phyloP scores from a whole-genome alignment of 2,888 invertebrate species.

The Eupithecia subfuscata region DNA sequence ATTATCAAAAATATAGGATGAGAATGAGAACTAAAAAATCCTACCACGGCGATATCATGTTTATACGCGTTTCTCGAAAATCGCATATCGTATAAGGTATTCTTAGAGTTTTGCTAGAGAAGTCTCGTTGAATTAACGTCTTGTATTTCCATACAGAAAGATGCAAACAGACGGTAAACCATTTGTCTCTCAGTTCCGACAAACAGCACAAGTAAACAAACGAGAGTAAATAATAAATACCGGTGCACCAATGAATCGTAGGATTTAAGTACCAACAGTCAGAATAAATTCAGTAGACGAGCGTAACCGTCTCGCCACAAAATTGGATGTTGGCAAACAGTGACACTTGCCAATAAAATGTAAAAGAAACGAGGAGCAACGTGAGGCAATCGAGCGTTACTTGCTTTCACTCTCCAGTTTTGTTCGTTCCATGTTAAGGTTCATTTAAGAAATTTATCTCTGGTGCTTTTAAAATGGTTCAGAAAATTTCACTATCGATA shows the following conservation, averaged over 20 bases:
- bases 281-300: constrained; percentile 50
- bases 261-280: constrained; percentile 32
- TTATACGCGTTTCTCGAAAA: not conserved
- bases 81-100: not conserved
- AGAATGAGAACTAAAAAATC: not conserved
- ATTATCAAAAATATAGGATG: not conserved
- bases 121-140: not conserved
- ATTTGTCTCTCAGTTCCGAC: not conserved
- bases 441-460: constrained; percentile 49
- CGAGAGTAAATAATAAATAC: not conserved
- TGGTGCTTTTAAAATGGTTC: constrained; percentile 35
- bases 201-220: constrained; percentile 7
- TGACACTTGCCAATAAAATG: constrained; percentile 61
- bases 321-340: constrained; percentile 63
- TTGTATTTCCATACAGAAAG: not conserved
- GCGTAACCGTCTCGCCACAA: constrained; percentile 53
- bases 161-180: not conserved
- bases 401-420: constrained; percentile 73
- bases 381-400: constrained; percentile 69
- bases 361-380: constrained; percentile 61
- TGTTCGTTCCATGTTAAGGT: constrained; percentile 55
- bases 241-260: constrained; percentile 1
- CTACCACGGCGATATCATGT: not conserved
- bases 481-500: constrained; percentile 22
- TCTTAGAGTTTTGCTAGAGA: not conserved